Base-by-base conservation (phyloP, 1,140 invertebrate species). In the Drosophila orosa region DNA sequence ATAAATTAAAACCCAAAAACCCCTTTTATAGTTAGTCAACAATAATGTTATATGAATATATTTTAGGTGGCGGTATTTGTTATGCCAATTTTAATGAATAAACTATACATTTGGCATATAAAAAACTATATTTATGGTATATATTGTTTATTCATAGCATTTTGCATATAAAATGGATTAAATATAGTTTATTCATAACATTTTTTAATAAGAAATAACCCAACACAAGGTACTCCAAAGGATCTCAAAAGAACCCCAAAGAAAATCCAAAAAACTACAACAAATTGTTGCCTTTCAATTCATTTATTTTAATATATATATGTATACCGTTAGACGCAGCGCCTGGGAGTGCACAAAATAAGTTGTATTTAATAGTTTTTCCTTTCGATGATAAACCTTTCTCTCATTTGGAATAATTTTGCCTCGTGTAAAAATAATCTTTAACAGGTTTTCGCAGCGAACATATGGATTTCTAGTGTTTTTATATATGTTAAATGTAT, bases 371-470 rank as follows among this genome's bases (percentile, higher is more conserved):
- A 31, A 56, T 48, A 29, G 47, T 29, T 48, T 48, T 31, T 44
- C 25, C 13, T 33, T 48, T 58, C 39, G 31, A 31, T 52, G 33
- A 57, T 55, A 31, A 59, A 25, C 40, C 42, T n/a, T n/a, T n/a
- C 6, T 22, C 17, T 13, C 33, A 24, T 54, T 54, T 54, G 50
- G 50, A 54, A 54, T 54, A n/a, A 24, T 52, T 35, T 52, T 19
- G 50, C 50, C 31, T 27, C 15, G 27, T 27, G 15, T 45, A 69
- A 71, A 71, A 71, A 67, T 71, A 69, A 71, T 71, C 50, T 69
- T 47, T 69, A 71, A 71, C 67, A 71, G 17, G 63, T 33, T 47
- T 47, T 45, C 42, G 42, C 22, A 9, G 22, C 37, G 35, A 54
- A 37, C 45, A 45, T 67, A 31, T 31, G 66, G 63, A 45, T 45